Evolutionary conservation across 1,140 invertebrate species (phyloP), one percentile per base, ranked within the genome.

Genomic region (Phortica variegata): DNA sequence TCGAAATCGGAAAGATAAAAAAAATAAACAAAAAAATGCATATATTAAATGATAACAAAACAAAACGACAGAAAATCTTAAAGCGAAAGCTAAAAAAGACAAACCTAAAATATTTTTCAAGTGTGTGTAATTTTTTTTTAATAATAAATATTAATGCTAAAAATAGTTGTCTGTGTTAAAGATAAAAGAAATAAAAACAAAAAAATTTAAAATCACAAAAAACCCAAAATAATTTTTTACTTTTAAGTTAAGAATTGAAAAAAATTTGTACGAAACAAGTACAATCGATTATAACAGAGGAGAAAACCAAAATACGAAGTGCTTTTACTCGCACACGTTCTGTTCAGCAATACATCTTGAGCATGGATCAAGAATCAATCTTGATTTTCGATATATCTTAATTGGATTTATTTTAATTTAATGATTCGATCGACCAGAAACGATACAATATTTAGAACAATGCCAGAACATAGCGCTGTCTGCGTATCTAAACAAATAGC

Each of bases 121-220:
- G 47, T 68, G 63, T 68, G 63, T 68, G 65, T 69, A 68, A 69
- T 68, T 68, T 68, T 68, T 68, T 68, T 65, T 69, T 69, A 49
- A 50, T 68, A 68, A 68, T 57, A 68, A 68, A 68, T 57, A 66
- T 49, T 48, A 61, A 57, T 54, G 52, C 47, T 69, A 68, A 55
- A 41, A 61, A 68, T 68, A 68, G 63, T 68, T 68, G 63, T 68
- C 63, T 68, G 63, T 68, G 63, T 68, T 68, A 68, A 26, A 26
- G 23, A 26, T 26, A 51, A 38, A 68, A 34, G 62, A 68, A 53
- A 56, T 51, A 53, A 56, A 56, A 61, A 47, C 20, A 58, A 66
- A 66, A 59, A 62, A 56, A 66, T 54, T 54, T 43, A 49, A 49
- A 56, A 66, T 62, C 66, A 51, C 45, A 54, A 66, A 66, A 47